Evolutionary conservation across 2,113 vertebrate species (phyloP), one percentile per base, ranked within the genome.

Genomic region (Paracyprichromis sp.): DNA sequence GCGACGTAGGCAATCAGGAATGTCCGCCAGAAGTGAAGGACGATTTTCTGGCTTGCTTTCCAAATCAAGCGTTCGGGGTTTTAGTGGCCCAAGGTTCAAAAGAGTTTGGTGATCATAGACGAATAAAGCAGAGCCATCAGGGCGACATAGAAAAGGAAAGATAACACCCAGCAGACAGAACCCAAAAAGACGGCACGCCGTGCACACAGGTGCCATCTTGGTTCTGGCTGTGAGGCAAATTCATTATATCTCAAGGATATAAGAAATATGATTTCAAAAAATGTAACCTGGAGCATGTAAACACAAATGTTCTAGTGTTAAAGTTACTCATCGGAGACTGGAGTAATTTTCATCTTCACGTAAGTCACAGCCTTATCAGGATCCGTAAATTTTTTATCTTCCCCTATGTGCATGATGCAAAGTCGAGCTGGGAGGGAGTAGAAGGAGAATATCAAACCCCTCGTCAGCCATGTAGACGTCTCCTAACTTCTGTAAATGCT

Each of bases 401-500:
- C 2, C 2, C 0, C 16, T 0, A 34, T 7, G 16, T 34, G 59
- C 0, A 4, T 19, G 59, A 61, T 61, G 26, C 0, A 1, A 61
- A 61, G 5, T 61, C 31, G 17, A 19, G 59, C 16, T 63, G 29
- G 59, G 59, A 36, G 9, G 29, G 59, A 63, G 6, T 34, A 63
- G 59, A 19, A 63, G 59, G 57, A 0, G 29, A 34, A 63, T 63
- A 36, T 63, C 16, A 34, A 63, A 63, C 59, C 59, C 16, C 31
- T 19, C 9, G 16, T 63, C 29, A 31, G 59, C 59, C 59, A 9
- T 6, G 16, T 34, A 34, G 59, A 63, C 9, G 0, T 34, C 59
- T 63, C 59, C 29, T 1, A 63, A 63, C 59, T 63, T 63, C 59
- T 63, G 26, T 59, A 31, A 59, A 59, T 59, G 59, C 29, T 63